Evolutionary conservation across 1,140 invertebrate genomes (phyloP).

Genomic region (Heliconius eleuchia): DNA sequence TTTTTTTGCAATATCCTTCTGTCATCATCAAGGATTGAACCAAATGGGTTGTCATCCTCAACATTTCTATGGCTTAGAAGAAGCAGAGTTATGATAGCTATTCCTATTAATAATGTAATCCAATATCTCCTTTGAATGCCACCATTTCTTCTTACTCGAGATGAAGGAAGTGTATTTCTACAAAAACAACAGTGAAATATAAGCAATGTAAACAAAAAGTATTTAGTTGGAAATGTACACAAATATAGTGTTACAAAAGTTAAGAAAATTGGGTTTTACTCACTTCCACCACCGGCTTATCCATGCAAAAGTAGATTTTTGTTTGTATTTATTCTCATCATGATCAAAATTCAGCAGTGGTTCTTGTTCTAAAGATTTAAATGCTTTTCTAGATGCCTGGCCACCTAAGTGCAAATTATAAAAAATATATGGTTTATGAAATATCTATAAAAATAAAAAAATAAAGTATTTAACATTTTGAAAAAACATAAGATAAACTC

Average conservation of each 20-base stretch:
- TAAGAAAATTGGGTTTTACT: conserved; percentile 42
- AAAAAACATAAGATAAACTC: too few relatives aligned
- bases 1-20: conserved; percentile 74
- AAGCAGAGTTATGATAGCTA: conserved; percentile 58
- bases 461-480: too few relatives aligned
- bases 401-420: conserved; percentile 43
- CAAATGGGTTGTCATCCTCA: conserved; percentile 69
- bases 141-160: conserved; percentile 65
- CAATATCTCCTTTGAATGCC: conserved; percentile 71
- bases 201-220: background rate
- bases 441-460: background rate
- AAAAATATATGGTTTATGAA: background rate
- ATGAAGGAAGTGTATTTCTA: conserved; percentile 56
- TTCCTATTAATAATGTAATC: conserved; percentile 59
- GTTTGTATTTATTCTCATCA: conserved; percentile 77
- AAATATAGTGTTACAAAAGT: conserved; percentile 1
- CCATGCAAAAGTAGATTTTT: conserved; percentile 76
- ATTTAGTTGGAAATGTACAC: background rate
- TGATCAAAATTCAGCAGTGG: conserved; percentile 64
- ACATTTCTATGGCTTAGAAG: conserved; percentile 64
- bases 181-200: background rate
- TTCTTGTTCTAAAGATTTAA: conserved; percentile 56
- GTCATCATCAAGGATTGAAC: conserved; percentile 63
- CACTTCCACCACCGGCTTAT: conserved; percentile 77
- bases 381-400: conserved; percentile 67